A percentile compares a stretch with the other conserved stretches of the same genome.
Conservation (phyloP, 2,113 vertebrate species). For the Cavia porcellus region DNA sequence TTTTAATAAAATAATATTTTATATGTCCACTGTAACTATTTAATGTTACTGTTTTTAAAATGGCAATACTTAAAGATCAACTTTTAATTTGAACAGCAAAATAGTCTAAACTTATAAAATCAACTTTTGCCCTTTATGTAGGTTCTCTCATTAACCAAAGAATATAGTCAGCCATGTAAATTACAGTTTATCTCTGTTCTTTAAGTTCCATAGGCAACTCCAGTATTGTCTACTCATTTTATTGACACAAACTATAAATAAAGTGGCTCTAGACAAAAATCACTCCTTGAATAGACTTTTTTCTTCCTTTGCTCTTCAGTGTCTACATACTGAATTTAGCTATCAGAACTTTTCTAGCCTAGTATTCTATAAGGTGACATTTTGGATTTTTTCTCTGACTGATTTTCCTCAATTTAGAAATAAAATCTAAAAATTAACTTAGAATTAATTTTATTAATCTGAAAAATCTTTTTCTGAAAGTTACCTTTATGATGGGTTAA, state of each 20-base stretch:
- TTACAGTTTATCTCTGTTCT: neutral
- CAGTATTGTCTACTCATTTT: neutral
- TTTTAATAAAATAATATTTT: neutral
- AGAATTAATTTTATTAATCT: neutral
- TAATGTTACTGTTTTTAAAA: neutral
- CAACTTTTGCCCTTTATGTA: neutral
- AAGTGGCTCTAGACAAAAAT: neutral
- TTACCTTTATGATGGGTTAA: neutral
- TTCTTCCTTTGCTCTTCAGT: neutral
- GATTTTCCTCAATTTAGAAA: neutral
- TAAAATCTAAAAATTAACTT: neutral
- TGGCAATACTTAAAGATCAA: neutral
- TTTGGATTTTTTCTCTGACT: neutral
- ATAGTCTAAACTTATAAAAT: neutral
- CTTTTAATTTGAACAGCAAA: neutral
- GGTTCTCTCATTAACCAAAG: neutral
- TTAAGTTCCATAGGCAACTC: neutral
- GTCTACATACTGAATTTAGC: neutral
- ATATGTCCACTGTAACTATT: neutral
- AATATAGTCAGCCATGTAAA: neutral
- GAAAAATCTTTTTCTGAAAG: slow-evolving; percentile 5
- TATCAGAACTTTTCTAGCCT: neutral
- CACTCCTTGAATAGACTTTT: neutral
- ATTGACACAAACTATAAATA: neutral
- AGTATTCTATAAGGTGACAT: neutral